Percentiles rank a stretch among this genome's conserved stretches.
phyloP scores from a whole-genome alignment of 2,113 vertebrate genomes.

The Cettia cetti region DNA sequence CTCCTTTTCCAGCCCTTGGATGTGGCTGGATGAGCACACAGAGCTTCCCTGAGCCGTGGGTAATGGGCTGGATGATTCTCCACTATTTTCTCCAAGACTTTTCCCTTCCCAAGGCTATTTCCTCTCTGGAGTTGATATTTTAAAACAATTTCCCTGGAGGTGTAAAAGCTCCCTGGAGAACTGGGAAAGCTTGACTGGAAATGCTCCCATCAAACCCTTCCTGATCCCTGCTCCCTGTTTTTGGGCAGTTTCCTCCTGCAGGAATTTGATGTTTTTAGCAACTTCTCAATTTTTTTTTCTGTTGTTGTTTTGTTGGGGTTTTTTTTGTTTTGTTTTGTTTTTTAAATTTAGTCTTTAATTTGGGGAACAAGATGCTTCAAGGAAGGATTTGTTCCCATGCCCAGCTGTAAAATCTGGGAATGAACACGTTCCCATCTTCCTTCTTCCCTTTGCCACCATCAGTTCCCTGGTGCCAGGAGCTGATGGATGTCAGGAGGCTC shows the following conservation, averaged over 20 bases:
- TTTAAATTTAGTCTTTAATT: neutral
- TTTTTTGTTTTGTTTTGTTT: too few species aligned
- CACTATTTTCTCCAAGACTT: neutral
- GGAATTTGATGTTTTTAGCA: neutral
- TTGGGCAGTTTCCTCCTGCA: neutral
- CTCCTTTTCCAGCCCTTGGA: neutral
- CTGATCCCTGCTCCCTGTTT: neutral
- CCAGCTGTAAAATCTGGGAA: neutral
- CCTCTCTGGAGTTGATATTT: neutral
- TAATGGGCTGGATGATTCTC: neutral
- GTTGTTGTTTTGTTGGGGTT: too few species aligned
- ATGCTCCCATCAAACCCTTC: neutral
- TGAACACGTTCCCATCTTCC: accelerated
- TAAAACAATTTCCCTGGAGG: neutral
- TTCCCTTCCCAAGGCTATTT: neutral
- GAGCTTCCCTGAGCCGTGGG: neutral
- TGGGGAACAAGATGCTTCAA: neutral
- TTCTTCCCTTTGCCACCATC: neutral
- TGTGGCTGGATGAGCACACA: neutral
- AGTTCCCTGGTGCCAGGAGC: neutral
- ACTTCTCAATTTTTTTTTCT: too few species aligned
- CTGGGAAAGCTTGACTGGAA: neutral
- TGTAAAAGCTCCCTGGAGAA: neutral
- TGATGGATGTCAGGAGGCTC: neutral
- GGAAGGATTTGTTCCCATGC: neutral